Percentiles rank a stretch among this genome's conserved stretches.
These are phyloP conservation scores for Patella pellucida DNA, from an alignment of 2,888 invertebrate genomes.

Conservation along the genomic window DNA sequence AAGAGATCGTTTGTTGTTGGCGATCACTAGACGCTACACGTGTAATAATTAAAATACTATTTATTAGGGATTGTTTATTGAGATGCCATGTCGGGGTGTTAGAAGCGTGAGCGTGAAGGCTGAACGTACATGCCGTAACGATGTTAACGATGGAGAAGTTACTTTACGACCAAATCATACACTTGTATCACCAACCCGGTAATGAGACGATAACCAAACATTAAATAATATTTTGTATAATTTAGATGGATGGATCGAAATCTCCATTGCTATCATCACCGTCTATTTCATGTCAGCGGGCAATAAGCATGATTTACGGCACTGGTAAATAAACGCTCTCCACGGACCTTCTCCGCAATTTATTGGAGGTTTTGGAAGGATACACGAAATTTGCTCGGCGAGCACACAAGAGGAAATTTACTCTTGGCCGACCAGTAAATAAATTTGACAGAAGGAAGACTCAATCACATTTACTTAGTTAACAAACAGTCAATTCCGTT, in stretches of 20 bases:
- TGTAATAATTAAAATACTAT: no score
- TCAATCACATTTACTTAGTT: neutral
- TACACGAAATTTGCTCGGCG: constrained; percentile 11
- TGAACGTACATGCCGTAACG: no score
- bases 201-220: neutral
- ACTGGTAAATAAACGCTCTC: constrained; percentile 7
- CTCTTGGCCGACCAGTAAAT: neutral
- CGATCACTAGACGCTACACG: no score
- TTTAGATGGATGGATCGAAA: neutral
- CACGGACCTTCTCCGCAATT: constrained; percentile 10
- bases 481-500: no score
- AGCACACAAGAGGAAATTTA: constrained; percentile 6
- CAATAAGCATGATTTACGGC: constrained; percentile 6
- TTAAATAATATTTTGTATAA: constrained; percentile 3
- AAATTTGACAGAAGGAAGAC: constrained; percentile 5
- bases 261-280: neutral
- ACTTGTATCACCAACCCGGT: no score
- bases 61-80: no score
- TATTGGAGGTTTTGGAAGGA: neutral
- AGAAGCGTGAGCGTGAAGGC: no score
- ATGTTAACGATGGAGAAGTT: no score
- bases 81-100: no score
- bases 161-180: no score
- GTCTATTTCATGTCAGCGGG: constrained; percentile 3
- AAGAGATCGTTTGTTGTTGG: no score